Conservation (phyloP, 2,888 invertebrate genomes). For the Calameuta pallipes region DNA sequence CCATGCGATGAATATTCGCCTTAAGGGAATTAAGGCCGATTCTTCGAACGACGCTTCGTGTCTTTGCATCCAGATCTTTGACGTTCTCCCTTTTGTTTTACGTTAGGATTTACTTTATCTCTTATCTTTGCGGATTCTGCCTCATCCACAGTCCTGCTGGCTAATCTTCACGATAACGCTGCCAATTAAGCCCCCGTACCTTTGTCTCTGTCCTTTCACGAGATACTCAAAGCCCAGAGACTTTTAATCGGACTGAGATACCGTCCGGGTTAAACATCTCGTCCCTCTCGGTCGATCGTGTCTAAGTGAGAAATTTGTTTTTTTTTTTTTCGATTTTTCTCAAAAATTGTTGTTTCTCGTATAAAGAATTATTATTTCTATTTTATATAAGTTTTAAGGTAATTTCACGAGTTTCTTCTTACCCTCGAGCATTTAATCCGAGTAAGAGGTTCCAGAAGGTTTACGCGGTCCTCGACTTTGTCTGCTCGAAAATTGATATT, state of each 20-base stretch:
- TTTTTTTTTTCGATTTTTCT: not conserved
- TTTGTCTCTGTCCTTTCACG: not conserved
- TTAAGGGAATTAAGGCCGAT: not conserved
- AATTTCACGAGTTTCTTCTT: not conserved
- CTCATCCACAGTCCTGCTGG: not conserved
- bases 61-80: not conserved
- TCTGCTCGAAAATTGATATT: not conserved
- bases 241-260: too few relatives aligned
- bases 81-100: not conserved
- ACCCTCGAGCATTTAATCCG: not conserved
- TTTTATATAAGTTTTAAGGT: not conserved
- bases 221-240: not conserved
- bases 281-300: not conserved
- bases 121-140: not conserved
- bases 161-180: not conserved
- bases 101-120: not conserved
- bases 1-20: not conserved
- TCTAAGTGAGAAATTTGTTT: accelerated
- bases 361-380: not conserved
- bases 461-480: not conserved
- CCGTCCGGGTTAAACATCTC: not conserved
- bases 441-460: not conserved
- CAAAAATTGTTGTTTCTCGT: not conserved
- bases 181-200: not conserved
- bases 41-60: not conserved